Evolutionary conservation across 2,888 invertebrate genomes (phyloP).

Genomic region (Bombyx huttoni): DNA sequence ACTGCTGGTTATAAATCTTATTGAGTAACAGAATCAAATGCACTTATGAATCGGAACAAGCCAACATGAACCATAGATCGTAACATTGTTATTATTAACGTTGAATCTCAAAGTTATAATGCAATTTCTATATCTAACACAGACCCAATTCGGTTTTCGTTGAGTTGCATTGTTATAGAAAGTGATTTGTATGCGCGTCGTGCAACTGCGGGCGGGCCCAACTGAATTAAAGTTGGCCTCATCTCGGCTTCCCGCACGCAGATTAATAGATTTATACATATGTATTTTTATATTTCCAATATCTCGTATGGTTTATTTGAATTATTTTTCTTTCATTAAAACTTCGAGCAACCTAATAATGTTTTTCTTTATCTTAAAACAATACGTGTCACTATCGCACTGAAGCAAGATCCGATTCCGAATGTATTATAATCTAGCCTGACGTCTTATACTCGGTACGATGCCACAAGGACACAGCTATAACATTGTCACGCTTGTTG

Average conservation of each 20-base stretch:
- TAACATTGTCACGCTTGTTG: background rate
- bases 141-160: slow-evolving; percentile 9
- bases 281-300: background rate
- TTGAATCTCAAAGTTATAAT: background rate
- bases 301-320: background rate
- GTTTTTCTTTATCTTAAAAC: background rate
- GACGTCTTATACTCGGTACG: background rate
- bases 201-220: slow-evolving; percentile 7
- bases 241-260: background rate
- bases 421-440: background rate
- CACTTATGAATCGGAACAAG: no score
- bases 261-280: background rate
- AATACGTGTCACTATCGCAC: no score
- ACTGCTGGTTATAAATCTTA: background rate
- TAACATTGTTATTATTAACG: background rate
- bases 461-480: background rate
- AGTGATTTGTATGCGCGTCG: slow-evolving; percentile 15
- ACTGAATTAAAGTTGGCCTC: slow-evolving; percentile 6
- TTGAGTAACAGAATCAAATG: no score
- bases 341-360: background rate
- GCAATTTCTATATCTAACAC: slow-evolving; percentile 1
- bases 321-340: background rate
- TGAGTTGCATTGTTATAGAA: slow-evolving; percentile 14
- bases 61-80: background rate
- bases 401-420: background rate